Percentiles rank a stretch among this genome's conserved stretches.
These are phyloP conservation scores for Tyrannus savana DNA, from an alignment of 2,113 vertebrate genomes.

Conservation along the genomic window DNA sequence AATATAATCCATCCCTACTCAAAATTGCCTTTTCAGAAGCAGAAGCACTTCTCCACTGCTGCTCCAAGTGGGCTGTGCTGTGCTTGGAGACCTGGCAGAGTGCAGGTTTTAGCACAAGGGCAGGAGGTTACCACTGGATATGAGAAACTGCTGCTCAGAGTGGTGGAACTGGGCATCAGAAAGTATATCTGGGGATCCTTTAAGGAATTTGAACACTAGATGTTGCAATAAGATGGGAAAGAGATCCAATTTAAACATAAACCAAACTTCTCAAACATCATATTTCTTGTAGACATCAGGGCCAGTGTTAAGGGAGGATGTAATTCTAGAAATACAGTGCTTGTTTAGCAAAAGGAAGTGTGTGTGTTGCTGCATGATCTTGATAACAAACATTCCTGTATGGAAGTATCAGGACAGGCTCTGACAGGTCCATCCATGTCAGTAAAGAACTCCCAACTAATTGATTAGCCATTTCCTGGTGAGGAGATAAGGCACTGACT, in stretches of 20 bases:
- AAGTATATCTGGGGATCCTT: not conserved
- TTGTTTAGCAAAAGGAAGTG: not conserved
- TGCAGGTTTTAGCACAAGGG: not conserved
- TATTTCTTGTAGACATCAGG: not conserved
- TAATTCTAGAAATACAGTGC: not conserved
- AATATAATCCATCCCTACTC: not conserved
- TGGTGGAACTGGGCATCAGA: not conserved
- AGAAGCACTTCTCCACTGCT: not conserved
- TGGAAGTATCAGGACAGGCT: not conserved
- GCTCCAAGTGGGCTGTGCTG: rapidly evolving
- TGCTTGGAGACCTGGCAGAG: not conserved
- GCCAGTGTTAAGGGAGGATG: not conserved
- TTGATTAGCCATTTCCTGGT: not conserved
- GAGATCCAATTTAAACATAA: not conserved
- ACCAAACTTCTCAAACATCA: not conserved
- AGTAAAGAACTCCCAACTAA: not conserved
- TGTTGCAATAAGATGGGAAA: not conserved
- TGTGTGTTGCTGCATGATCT: rapidly evolving
- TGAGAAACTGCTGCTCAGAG: not conserved
- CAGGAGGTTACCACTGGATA: not conserved
- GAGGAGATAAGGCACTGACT: not conserved
- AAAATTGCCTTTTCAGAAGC: not conserved
- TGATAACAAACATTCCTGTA: rapidly evolving
- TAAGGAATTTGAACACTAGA: not conserved
- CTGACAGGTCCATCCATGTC: not conserved